Percentiles rank a stretch among this genome's conserved stretches.
These are phyloP conservation scores for Phymatocera aterrima DNA, from an alignment of 2,888 invertebrate species.

Conservation along the genomic window DNA sequence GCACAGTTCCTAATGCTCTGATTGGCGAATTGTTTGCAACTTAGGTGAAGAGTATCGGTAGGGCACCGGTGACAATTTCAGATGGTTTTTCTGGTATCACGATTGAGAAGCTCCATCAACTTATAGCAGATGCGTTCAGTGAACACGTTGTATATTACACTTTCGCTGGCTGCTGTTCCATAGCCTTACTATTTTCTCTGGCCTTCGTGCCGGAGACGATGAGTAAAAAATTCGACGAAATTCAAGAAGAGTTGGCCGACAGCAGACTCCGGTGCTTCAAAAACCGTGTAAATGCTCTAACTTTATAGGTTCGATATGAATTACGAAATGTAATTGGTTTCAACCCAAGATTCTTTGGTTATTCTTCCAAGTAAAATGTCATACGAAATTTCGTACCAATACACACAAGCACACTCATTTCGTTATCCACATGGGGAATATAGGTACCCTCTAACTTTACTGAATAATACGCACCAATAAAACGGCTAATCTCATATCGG, in stretches of 20 bases:
- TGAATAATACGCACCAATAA: too few relatives aligned
- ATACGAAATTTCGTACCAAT: too few relatives aligned
- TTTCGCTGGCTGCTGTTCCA: constrained; percentile 65
- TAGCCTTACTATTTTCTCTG: constrained; percentile 65
- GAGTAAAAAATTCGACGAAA: constrained; percentile 66
- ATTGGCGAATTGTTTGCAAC: constrained; percentile 70
- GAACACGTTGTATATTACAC: constrained; percentile 59
- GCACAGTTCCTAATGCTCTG: constrained; percentile 68
- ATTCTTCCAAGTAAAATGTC: too few relatives aligned
- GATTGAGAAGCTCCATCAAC: constrained; percentile 68
- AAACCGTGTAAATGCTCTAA: neutral
- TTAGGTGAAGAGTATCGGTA: constrained; percentile 68
- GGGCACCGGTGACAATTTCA: constrained; percentile 66
- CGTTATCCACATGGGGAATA: too few relatives aligned
- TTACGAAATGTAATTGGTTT: too few relatives aligned
- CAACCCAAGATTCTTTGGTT: too few relatives aligned
- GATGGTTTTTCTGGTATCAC: constrained; percentile 69
- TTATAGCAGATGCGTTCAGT: constrained; percentile 62
- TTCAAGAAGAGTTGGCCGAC: constrained; percentile 63
- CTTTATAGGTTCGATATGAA: neutral
- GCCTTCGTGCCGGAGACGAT: constrained; percentile 69
- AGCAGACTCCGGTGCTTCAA: constrained; percentile 36
- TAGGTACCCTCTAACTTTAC: too few relatives aligned
- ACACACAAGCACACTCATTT: too few relatives aligned
- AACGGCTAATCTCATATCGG: too few relatives aligned